Conservation (phyloP, 1,140 invertebrate genomes). For the Drosophila nebulosa region DNA sequence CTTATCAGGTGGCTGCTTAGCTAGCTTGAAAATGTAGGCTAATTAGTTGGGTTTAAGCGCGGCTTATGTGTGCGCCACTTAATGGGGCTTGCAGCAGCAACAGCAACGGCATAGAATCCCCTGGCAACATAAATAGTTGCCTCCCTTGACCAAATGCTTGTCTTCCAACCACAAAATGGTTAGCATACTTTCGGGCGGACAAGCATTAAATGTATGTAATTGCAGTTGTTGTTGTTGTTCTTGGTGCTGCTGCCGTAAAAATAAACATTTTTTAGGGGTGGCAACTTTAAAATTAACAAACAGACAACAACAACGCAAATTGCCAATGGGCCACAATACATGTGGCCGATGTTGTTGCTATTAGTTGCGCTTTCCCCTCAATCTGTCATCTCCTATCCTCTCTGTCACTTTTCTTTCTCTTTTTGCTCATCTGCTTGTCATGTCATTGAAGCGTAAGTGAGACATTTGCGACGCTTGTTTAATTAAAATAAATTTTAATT, state of each 20-base stretch:
- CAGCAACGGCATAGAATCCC: neutral
- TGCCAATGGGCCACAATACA: conserved; percentile 68
- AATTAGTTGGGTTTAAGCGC: conserved; percentile 69
- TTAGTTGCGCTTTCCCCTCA: neutral
- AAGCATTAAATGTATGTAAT: conserved; percentile 59
- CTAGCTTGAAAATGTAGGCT: conserved; percentile 64
- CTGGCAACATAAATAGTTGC: neutral
- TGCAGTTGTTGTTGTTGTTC: conserved; percentile 51
- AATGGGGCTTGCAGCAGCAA: conserved; percentile 12
- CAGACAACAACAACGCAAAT: conserved; percentile 29
- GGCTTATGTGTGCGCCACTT: conserved; percentile 53
- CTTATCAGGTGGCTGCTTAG: conserved; percentile 54
- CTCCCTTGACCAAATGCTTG: conserved; percentile 9
- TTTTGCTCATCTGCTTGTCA: conserved; percentile 45
- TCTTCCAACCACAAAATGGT: conserved; percentile 41
- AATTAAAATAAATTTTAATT: conserved; percentile 80
- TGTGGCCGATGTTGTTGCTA: conserved; percentile 42
- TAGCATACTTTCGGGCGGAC: conserved; percentile 35
- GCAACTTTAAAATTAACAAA: conserved; percentile 26
- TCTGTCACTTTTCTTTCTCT: neutral
- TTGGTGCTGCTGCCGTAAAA: conserved; percentile 14
- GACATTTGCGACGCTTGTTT: conserved; percentile 77
- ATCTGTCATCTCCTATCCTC: neutral
- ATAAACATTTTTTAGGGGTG: conserved; percentile 41
- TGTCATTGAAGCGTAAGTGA: conserved; percentile 76